Conservation (phyloP, 1,140 invertebrate species). For the Drosophila kohkoa region DNA sequence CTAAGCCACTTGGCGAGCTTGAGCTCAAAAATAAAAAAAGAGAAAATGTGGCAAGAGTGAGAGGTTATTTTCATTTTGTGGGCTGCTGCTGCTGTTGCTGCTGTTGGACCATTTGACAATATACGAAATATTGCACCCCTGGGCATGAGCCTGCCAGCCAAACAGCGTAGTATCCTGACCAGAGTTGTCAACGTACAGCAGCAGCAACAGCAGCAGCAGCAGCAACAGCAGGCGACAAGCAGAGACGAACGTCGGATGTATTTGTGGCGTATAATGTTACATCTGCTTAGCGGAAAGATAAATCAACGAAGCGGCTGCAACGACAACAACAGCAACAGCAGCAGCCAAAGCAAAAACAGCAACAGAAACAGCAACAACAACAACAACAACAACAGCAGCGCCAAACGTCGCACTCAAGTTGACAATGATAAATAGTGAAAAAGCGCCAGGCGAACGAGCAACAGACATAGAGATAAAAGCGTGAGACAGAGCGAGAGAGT, state of each 20-base stretch:
- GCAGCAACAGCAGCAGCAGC: slow-evolving; percentile 24
- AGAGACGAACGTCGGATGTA: slow-evolving; percentile 71
- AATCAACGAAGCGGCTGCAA: slow-evolving; percentile 74
- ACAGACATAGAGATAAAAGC: slow-evolving; percentile 21
- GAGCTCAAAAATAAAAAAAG: slow-evolving; percentile 1
- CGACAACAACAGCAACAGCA: slow-evolving; percentile 44
- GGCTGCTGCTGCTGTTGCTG: slow-evolving; percentile 3
- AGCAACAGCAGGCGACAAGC: slow-evolving; percentile 14
- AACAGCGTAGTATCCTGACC: slow-evolving; percentile 48
- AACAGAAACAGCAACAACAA: slow-evolving; percentile 22
- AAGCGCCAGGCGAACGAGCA: slow-evolving; percentile 70
- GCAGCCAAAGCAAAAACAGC: slow-evolving; percentile 48
- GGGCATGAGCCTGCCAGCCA: slow-evolving; percentile 48
- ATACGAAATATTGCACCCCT: slow-evolving; percentile 81
- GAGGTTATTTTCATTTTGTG: slow-evolving; percentile 52
- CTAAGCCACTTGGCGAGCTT: slow-evolving; percentile 40
- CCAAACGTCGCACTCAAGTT: slow-evolving; percentile 82
- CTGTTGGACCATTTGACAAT: slow-evolving; percentile 71
- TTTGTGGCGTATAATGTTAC: slow-evolving; percentile 83
- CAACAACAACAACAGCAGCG: slow-evolving; percentile 60
- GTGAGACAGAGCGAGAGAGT: slow-evolving; percentile 3
- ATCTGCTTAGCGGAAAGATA: slow-evolving; percentile 83
- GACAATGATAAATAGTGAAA: slow-evolving; percentile 84
- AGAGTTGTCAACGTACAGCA: slow-evolving; percentile 69
- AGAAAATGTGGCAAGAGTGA: slow-evolving; percentile 33